A percentile compares a stretch with the other conserved stretches of the same genome.
phyloP scores from a whole-genome alignment of 2,797 vertebrate genomes.

The Morus bassanus region DNA sequence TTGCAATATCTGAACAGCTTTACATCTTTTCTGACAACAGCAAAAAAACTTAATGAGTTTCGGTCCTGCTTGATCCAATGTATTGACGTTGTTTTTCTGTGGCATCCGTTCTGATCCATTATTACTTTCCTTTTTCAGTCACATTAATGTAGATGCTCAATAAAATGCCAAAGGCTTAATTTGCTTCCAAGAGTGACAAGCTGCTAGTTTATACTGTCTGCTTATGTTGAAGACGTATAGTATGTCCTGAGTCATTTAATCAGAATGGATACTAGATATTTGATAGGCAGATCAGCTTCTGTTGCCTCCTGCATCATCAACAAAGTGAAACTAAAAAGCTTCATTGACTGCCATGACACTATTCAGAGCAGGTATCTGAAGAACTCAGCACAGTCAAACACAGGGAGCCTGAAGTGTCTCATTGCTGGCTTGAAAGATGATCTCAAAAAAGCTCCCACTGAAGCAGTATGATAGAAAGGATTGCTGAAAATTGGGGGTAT shows the following conservation, averaged over 20 bases:
- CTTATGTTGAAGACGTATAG: neutral
- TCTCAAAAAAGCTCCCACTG: neutral
- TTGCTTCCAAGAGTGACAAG: neutral
- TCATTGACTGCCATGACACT: neutral
- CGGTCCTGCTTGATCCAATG: neutral
- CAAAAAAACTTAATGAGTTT: neutral
- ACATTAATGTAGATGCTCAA: neutral
- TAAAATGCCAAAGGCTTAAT: neutral
- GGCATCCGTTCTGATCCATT: neutral
- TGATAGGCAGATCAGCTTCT: neutral
- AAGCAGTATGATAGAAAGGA: neutral
- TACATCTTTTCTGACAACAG: neutral
- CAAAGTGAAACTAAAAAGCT: neutral
- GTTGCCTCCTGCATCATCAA: neutral
- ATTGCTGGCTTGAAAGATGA: neutral
- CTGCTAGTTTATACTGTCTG: neutral
- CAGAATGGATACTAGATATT: neutral
- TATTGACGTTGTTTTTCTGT: neutral
- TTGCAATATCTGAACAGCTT: neutral
- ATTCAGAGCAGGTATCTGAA: neutral
- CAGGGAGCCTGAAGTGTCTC: neutral
- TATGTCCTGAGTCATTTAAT: neutral
- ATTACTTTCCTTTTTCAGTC: neutral
- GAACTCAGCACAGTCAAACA: neutral
- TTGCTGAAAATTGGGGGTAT: neutral